phyloP scores from a whole-genome alignment of 2,797 vertebrate species.

The Zalophus californianus region DNA sequence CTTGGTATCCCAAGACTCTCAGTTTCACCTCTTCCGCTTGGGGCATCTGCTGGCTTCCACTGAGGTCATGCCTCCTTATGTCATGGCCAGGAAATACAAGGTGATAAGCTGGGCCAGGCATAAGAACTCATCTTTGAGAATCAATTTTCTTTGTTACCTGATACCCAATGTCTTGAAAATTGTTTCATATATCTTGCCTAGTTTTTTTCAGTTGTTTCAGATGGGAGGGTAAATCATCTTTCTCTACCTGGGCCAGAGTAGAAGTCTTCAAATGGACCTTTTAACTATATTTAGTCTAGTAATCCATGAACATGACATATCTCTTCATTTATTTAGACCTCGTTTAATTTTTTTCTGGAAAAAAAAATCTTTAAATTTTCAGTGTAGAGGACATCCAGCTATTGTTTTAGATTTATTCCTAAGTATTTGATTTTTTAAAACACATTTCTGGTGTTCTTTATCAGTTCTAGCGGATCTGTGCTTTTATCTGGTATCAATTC shows the following conservation, averaged over 20 bases:
- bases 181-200: neutral
- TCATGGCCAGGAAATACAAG: neutral
- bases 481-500: neutral
- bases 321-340: neutral
- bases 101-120: neutral
- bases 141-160: neutral
- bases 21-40: neutral
- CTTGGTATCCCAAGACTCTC: neutral
- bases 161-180: neutral
- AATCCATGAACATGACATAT: neutral
- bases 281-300: neutral
- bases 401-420: constrained; percentile 10
- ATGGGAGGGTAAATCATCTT: neutral
- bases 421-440: neutral
- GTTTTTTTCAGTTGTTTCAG: neutral
- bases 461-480: neutral
- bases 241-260: neutral
- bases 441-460: neutral
- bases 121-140: neutral
- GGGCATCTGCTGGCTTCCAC: neutral
- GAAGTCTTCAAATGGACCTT: neutral
- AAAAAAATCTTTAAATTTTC: neutral
- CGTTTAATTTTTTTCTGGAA: constrained; percentile 1
- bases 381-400: neutral
- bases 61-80: neutral